Percentiles rank a stretch among this genome's conserved stretches.
These are phyloP conservation scores for Phrynocephalus forsythii DNA, from an alignment of 2,797 vertebrate species.

Conservation along the genomic window DNA sequence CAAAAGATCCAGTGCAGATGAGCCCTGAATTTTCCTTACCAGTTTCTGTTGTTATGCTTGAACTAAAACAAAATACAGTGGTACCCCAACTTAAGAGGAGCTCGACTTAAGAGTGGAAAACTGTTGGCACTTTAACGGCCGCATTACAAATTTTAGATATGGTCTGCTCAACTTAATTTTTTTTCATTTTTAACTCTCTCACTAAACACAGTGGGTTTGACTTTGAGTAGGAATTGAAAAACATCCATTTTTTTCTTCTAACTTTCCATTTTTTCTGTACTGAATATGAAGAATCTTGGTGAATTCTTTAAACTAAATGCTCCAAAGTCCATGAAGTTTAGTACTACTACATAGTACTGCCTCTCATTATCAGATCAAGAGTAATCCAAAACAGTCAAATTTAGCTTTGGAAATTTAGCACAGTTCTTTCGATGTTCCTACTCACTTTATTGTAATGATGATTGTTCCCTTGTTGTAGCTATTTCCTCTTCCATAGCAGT, in stretches of 20 bases:
- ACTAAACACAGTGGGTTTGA: neutral
- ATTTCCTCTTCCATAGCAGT: slow-evolving; percentile 24
- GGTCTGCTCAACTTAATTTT: too few relatives aligned
- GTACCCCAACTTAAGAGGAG: too few relatives aligned
- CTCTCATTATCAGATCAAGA: neutral
- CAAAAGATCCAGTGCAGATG: too few relatives aligned
- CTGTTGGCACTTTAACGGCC: too few relatives aligned
- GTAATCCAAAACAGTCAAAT: slow-evolving; percentile 16
- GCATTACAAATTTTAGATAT: too few relatives aligned
- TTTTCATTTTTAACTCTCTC: too few relatives aligned
- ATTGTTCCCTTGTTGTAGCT: neutral
- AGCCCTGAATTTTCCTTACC: too few relatives aligned
- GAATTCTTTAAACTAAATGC: neutral
- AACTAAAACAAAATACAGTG: too few relatives aligned
- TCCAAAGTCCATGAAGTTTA: neutral
- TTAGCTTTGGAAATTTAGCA: slow-evolving; percentile 4
- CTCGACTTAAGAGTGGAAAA: too few relatives aligned
- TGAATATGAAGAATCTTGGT: neutral
- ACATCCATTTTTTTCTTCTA: neutral
- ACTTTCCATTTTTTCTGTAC: neutral
- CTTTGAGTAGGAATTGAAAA: neutral
- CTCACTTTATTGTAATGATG: slow-evolving; percentile 19
- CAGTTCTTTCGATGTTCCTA: neutral
- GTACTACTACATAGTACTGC: neutral
- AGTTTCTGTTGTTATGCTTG: too few relatives aligned